A percentile compares a stretch with the other conserved stretches of the same genome.
phyloP scores from a whole-genome alignment of 2,888 invertebrate genomes.

The Heliothis peltigera region DNA sequence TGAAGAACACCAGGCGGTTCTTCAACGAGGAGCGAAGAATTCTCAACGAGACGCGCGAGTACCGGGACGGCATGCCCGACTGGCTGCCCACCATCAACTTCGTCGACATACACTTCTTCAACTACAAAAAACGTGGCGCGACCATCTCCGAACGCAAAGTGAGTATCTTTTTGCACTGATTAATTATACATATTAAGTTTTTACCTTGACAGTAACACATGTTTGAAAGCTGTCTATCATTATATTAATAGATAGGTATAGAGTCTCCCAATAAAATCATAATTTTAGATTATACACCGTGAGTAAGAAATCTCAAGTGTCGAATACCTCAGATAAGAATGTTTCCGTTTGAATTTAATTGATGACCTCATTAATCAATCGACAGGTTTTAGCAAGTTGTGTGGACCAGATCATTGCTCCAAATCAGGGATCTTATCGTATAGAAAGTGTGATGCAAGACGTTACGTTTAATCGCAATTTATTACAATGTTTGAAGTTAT shows the following conservation, averaged over 20 bases:
- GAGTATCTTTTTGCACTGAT: slow-evolving; percentile 63
- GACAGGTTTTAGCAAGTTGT: slow-evolving; percentile 61
- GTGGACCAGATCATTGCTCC: slow-evolving; percentile 41
- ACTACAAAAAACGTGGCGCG: slow-evolving; percentile 73
- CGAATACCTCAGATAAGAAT: slow-evolving; percentile 58
- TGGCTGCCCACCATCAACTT: slow-evolving; percentile 86
- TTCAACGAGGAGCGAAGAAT: slow-evolving; percentile 77
- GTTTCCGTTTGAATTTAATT: slow-evolving; percentile 53
- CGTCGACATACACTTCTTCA: slow-evolving; percentile 81
- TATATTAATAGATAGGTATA: slow-evolving; percentile 51
- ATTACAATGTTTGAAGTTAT: slow-evolving; percentile 70
- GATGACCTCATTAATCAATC: slow-evolving; percentile 59
- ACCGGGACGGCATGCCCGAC: slow-evolving; percentile 80
- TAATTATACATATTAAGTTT: slow-evolving; percentile 38
- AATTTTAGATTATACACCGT: slow-evolving; percentile 29
- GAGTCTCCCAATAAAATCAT: slow-evolving; percentile 37
- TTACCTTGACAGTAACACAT: slow-evolving; percentile 43
- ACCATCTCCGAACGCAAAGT: slow-evolving; percentile 81
- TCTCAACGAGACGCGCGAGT: slow-evolving; percentile 78
- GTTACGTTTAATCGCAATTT: slow-evolving; percentile 50
- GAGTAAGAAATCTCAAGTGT: slow-evolving; percentile 55
- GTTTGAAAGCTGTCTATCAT: slow-evolving; percentile 50
- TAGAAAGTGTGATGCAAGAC: slow-evolving; percentile 42
- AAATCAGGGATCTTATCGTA: slow-evolving; percentile 42
- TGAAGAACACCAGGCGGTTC: slow-evolving; percentile 79